Evolutionary conservation across 2,113 vertebrate genomes (phyloP).

Genomic region (Istiophorus platypterus): DNA sequence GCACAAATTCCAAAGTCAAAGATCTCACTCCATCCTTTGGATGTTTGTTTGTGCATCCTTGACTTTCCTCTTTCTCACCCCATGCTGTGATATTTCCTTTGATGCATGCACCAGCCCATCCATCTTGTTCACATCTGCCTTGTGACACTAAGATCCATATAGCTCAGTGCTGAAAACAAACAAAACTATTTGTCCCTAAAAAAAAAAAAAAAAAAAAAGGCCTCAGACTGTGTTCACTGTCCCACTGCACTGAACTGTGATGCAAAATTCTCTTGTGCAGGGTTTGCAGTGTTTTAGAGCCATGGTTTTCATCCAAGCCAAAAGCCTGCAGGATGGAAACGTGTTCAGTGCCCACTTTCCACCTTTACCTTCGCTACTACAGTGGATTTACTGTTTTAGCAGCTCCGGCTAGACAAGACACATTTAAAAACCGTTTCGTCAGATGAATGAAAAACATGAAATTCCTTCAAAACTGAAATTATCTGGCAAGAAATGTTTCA

Average conservation of each 20-base stretch:
- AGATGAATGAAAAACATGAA: background rate
- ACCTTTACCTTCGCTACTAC: slow-evolving; percentile 23
- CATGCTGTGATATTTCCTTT: slow-evolving; percentile 35
- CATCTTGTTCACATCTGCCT: slow-evolving; percentile 41
- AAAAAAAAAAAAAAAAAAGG: slow-evolving; percentile 23
- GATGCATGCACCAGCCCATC: slow-evolving; percentile 42
- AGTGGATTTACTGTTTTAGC: slow-evolving; percentile 37
- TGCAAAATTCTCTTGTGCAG: slow-evolving; percentile 14
- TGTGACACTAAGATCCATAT: slow-evolving; percentile 32
- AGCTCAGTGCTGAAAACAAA: slow-evolving; percentile 44
- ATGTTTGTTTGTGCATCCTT: slow-evolving; percentile 50
- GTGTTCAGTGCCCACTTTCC: slow-evolving; percentile 62
- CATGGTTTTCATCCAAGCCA: slow-evolving; percentile 47
- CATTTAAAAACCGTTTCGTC: slow-evolving; percentile 24
- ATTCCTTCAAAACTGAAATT: background rate
- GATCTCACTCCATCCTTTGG: slow-evolving; percentile 40
- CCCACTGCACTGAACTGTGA: slow-evolving; percentile 6
- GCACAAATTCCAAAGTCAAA: slow-evolving; percentile 28
- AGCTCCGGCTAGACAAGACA: slow-evolving; percentile 25
- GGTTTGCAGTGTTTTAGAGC: slow-evolving; percentile 13
- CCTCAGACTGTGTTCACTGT: background rate
- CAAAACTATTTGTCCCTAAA: slow-evolving; percentile 19
- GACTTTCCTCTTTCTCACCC: slow-evolving; percentile 44
- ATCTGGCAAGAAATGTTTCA: slow-evolving; percentile 1
- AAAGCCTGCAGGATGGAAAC: slow-evolving; percentile 57